phyloP scores from a whole-genome alignment of 2,113 vertebrate genomes.

The Ceuthmochares aereus region DNA sequence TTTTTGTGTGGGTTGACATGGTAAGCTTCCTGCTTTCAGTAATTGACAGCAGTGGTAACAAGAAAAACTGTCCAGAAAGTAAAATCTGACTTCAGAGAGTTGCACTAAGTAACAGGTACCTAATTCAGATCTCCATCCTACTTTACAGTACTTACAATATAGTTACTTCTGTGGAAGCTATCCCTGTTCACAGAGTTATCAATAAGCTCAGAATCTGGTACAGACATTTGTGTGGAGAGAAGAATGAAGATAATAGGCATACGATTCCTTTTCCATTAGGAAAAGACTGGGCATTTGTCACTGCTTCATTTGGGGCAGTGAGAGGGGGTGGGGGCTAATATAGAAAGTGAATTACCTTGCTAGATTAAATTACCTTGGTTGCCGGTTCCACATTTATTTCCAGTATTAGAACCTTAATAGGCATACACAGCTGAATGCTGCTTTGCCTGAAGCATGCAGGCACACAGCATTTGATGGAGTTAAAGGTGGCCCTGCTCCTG shows the following conservation, averaged over 20 bases:
- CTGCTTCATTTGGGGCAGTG: not conserved
- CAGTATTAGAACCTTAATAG: not conserved
- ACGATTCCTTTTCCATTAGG: not conserved
- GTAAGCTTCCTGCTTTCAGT: not conserved
- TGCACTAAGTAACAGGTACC: not conserved
- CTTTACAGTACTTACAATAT: not conserved
- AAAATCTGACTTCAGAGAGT: not conserved
- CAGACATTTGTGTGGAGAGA: not conserved
- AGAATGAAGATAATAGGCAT: not conserved
- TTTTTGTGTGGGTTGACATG: not conserved
- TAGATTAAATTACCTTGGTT: not conserved
- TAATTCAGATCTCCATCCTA: not conserved
- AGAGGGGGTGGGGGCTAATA: not conserved
- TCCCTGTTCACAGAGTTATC: fast-evolving
- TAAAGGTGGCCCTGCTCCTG: not conserved
- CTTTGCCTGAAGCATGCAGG: not conserved
- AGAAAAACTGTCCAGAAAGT: not conserved
- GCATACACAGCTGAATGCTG: not conserved
- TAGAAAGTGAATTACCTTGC: not conserved
- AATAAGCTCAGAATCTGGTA: not conserved
- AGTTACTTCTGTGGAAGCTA: not conserved
- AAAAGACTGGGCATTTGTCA: not conserved
- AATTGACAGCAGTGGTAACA: not conserved
- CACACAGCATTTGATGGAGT: not conserved
- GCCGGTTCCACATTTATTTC: not conserved